A percentile compares a stretch with the other conserved stretches of the same genome.
Conservation (phyloP, 2,888 invertebrate species). For the Norana najaformis region DNA sequence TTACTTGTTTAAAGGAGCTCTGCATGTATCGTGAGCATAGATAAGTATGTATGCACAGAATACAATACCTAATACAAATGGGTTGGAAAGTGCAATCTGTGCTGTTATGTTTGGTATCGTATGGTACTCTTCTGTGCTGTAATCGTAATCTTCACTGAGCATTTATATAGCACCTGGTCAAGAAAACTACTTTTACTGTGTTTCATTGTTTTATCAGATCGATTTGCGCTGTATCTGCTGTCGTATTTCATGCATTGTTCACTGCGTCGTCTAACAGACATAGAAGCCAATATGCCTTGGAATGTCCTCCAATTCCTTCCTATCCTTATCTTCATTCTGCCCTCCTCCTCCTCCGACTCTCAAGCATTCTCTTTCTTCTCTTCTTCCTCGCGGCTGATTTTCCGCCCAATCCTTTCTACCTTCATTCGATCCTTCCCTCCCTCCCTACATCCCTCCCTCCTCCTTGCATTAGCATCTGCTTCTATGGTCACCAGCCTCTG, state of each 20-base stretch:
- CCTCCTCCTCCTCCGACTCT: not conserved
- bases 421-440: no score
- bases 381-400: not conserved
- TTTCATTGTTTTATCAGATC: not conserved
- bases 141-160: no score
- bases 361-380: not conserved
- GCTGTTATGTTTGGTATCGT: no score
- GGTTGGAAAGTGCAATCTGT: no score
- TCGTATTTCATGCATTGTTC: not conserved
- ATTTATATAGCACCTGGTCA: no score
- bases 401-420: not conserved
- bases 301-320: not conserved
- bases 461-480: not conserved
- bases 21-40: no score
- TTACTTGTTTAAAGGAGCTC: no score
- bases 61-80: no score
- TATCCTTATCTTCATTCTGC: not conserved
- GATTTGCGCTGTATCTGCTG: not conserved
- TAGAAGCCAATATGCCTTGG: not conserved
- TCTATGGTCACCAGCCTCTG: not conserved
- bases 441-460: not conserved
- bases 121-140: no score
- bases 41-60: no score
- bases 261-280: not conserved
- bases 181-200: no score